Percentiles rank a stretch among this genome's conserved stretches.
Evolutionary conservation across 2,113 vertebrate genomes (phyloP).

Genomic region (Nesoenas mayeri): DNA sequence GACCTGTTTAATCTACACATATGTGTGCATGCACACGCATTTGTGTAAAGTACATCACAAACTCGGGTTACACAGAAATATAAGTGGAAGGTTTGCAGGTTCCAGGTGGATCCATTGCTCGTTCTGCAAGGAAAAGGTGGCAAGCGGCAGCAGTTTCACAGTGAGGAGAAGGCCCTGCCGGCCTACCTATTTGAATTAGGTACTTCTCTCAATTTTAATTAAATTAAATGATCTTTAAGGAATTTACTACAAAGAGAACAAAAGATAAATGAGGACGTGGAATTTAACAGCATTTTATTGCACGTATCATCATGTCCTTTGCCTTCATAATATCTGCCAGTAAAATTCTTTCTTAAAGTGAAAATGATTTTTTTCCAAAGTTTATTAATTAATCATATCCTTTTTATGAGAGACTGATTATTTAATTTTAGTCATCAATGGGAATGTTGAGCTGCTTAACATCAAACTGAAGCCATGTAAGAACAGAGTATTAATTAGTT

Average conservation of each 20-base stretch:
- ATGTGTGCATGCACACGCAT: accelerated
- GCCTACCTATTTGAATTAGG: slow-evolving; percentile 48
- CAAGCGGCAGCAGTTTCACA: not conserved
- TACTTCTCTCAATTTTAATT: slow-evolving; percentile 62
- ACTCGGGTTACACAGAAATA: not conserved
- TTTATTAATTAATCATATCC: slow-evolving; percentile 77
- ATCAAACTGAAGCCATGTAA: slow-evolving; percentile 58
- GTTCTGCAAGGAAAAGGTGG: not conserved
- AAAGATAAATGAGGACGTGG: slow-evolving; percentile 61
- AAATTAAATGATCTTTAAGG: slow-evolving; percentile 70
- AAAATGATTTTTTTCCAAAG: slow-evolving; percentile 67
- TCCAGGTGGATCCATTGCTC: not conserved
- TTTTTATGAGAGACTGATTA: slow-evolving; percentile 68
- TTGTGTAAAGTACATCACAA: not conserved
- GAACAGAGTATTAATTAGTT: slow-evolving; percentile 62
- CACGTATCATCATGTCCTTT: not conserved
- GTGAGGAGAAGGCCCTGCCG: not conserved
- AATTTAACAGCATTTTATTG: slow-evolving; percentile 71
- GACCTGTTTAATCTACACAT: not conserved
- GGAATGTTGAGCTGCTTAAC: slow-evolving; percentile 63
- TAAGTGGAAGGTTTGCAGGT: not conserved
- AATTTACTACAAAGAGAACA: slow-evolving; percentile 62
- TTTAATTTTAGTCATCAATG: slow-evolving; percentile 64
- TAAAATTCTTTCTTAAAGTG: slow-evolving; percentile 55
- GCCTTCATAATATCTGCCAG: slow-evolving; percentile 51